These are phyloP conservation scores for Perodicticus potto DNA, from an alignment of 2,797 vertebrate genomes.

Conservation along the genomic window DNA sequence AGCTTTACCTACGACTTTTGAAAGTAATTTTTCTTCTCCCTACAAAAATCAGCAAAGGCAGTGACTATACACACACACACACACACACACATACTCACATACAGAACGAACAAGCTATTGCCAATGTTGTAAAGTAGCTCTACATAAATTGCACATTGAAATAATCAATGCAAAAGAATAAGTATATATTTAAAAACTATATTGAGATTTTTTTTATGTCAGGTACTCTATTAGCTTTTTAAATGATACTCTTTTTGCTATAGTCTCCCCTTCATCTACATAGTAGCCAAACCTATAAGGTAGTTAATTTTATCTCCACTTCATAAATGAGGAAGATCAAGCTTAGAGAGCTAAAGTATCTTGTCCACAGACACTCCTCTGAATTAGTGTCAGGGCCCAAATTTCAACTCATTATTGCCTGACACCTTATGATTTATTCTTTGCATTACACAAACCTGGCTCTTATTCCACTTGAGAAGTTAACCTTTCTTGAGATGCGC, in stretches of 20 bases:
- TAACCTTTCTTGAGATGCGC: neutral
- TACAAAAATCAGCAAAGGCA: neutral
- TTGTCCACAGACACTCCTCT: neutral
- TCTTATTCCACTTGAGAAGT: neutral
- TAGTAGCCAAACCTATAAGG: neutral
- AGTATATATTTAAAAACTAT: neutral
- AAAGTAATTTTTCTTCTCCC: neutral
- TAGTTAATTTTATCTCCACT: neutral
- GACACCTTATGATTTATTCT: neutral
- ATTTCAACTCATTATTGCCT: neutral
- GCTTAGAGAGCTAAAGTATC: neutral
- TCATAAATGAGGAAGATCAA: neutral
- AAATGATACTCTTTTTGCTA: neutral
- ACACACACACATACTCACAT: neutral
- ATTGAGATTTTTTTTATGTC: neutral
- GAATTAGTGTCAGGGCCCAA: neutral
- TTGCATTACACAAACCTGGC: neutral
- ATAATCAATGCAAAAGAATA: neutral
- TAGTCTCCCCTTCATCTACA: neutral
- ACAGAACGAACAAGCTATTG: neutral
- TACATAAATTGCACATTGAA: neutral
- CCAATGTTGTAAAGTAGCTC: neutral
- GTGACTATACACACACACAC: too few species aligned
- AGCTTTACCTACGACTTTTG: neutral
- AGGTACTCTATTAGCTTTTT: neutral